Base-by-base conservation (phyloP, 2,888 invertebrate species). In the Acleris cristana region DNA sequence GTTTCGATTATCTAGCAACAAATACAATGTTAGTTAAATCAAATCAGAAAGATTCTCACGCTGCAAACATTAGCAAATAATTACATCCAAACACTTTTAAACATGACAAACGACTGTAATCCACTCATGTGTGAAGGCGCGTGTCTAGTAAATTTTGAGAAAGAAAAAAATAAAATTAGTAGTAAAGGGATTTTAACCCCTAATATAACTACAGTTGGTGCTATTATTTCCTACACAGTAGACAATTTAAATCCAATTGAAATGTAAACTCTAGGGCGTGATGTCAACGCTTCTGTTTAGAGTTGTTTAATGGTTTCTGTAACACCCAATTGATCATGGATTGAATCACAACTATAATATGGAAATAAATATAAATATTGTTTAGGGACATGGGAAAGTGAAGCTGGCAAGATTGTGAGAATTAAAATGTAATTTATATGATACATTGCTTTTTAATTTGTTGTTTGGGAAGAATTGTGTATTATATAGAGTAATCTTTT, bases 261-360 rank as follows among this genome's bases (percentile, higher is more conserved):
- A 82, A 83, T 86, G 79, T 87, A 86, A 89, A 87, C 86, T 86
- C 69, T 72, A 82, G 88, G 90, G 90, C 87, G 89, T 89, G 82
- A 79, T 83, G 79, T 81, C 79, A 81, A 81, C 77, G 78, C 73
- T 75, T 76, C 78, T 82, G 79, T 87, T 85, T 85, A 85, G 83
- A 76, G 71, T 80, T 87, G 86, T 89, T 88, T 84, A 90, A 90
- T 90, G 89, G 89, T 88, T 89, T 89, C 76, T 79, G 85, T 89
- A 88, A 91, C 90, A 92, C 82, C 83, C 89, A 88, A 91, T 92
- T 91, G 88, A 88, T 85, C 82, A 84, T 83, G 89, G 87, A 85
- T 89, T 85, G 78, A 70, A 76, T 82, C 83, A 85, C 85, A 82
- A 76, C 58, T 74, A 76, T 71, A 73, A 73, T 78, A 77, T 78